Conservation (phyloP, 2,888 invertebrate genomes). For the Pammene fasciana region DNA sequence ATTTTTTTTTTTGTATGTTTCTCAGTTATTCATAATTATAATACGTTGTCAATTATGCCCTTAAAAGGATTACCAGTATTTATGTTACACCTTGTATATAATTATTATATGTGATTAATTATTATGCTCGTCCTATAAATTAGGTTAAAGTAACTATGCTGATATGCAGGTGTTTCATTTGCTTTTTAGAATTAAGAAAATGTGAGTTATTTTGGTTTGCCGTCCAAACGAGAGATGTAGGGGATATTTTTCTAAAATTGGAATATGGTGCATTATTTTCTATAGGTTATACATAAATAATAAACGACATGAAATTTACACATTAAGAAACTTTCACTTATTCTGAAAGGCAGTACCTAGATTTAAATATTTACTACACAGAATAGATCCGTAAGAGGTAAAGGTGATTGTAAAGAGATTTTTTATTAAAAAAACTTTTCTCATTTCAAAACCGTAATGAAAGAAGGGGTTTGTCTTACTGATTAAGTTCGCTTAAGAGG, state of each 20-base stretch:
- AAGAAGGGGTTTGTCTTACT: background rate
- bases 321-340: background rate
- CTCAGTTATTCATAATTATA: no score
- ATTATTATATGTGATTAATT: no score
- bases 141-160: no score
- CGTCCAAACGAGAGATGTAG: constrained; percentile 32
- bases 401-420: background rate
- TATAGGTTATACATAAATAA: background rate
- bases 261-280: constrained; percentile 19
- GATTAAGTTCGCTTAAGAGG: background rate
- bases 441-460: background rate
- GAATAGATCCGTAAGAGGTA: no score
- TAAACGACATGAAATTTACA: background rate
- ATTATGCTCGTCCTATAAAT: no score
- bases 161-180: background rate
- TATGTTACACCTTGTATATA: no score
- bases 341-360: background rate
- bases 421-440: background rate
- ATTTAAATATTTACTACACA: background rate
- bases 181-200: constrained; percentile 20
- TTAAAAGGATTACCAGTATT: no score
- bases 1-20: no score
- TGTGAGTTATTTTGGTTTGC: constrained; percentile 26
- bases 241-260: constrained; percentile 22
- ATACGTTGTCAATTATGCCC: no score